These are phyloP conservation scores for Calypte anna DNA, from an alignment of 2,113 vertebrate genomes.

Conservation along the genomic window DNA sequence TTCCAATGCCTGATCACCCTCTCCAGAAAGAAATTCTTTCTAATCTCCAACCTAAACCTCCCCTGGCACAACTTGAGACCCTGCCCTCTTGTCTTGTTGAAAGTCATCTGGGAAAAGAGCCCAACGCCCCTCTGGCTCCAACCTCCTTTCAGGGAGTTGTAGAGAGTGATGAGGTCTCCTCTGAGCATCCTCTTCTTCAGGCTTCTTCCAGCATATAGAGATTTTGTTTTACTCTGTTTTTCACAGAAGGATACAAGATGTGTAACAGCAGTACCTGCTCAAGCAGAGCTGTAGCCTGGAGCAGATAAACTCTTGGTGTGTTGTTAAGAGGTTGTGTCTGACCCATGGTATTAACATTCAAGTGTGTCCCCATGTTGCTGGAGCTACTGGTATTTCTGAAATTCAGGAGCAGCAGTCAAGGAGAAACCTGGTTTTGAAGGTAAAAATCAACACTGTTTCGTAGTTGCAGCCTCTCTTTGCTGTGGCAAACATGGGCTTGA, in stretches of 20 bases:
- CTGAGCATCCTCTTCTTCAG: too few relatives aligned
- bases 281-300: not conserved
- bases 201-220: not conserved
- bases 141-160: too few relatives aligned
- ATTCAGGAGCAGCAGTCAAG: not conserved
- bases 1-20: too few relatives aligned
- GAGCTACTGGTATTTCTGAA: not conserved
- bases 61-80: too few relatives aligned
- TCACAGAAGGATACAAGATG: not conserved
- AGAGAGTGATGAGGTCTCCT: too few relatives aligned
- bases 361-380: accelerated
- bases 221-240: not conserved
- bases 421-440: not conserved
- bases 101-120: too few relatives aligned
- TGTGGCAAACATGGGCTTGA: not conserved
- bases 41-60: too few relatives aligned
- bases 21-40: too few relatives aligned
- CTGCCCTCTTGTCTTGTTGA: too few relatives aligned
- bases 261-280: not conserved
- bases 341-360: accelerated
- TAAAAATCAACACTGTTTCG: not conserved
- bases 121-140: too few relatives aligned
- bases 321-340: not conserved
- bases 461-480: not conserved
- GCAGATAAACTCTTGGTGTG: not conserved